Conservation (phyloP, 2,888 invertebrate genomes). For the Trissolcus brochymenae region DNA sequence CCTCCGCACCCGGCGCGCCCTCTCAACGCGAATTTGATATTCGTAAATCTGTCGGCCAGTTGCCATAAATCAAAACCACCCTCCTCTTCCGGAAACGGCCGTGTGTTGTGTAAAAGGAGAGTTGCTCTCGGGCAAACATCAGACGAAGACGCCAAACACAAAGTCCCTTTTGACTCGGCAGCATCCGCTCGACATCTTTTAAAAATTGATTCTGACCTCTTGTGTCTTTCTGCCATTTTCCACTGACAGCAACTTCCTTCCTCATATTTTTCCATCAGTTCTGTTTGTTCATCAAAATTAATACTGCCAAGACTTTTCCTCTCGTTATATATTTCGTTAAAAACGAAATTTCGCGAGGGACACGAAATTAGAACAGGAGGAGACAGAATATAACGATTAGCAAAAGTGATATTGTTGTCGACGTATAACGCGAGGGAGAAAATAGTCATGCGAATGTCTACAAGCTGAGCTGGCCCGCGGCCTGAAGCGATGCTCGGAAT, state of each 20-base stretch:
- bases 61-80: conserved; percentile 75
- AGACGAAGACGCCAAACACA: conserved; percentile 50
- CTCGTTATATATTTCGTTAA: too few relatives aligned
- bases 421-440: neutral
- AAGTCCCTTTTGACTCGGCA: conserved; percentile 63
- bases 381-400: conserved; percentile 29
- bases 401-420: conserved; percentile 47
- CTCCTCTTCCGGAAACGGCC: conserved; percentile 58
- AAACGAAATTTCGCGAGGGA: too few relatives aligned
- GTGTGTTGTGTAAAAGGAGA: conserved; percentile 37
- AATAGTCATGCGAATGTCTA: conserved; percentile 58
- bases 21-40: conserved; percentile 74
- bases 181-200: conserved; percentile 73
- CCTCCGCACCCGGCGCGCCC: conserved; percentile 44
- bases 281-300: too few relatives aligned
- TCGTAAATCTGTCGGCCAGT: conserved; percentile 75
- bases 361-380: neutral
- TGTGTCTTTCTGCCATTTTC: conserved; percentile 22
- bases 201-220: conserved; percentile 70
- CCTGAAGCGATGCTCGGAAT: conserved; percentile 71
- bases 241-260: neutral
- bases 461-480: conserved; percentile 60
- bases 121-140: conserved; percentile 37
- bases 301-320: too few relatives aligned
- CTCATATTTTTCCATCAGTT: neutral